Evolutionary conservation across 1,140 invertebrate genomes (phyloP).

Genomic region (Drosophila kurseongensis): DNA sequence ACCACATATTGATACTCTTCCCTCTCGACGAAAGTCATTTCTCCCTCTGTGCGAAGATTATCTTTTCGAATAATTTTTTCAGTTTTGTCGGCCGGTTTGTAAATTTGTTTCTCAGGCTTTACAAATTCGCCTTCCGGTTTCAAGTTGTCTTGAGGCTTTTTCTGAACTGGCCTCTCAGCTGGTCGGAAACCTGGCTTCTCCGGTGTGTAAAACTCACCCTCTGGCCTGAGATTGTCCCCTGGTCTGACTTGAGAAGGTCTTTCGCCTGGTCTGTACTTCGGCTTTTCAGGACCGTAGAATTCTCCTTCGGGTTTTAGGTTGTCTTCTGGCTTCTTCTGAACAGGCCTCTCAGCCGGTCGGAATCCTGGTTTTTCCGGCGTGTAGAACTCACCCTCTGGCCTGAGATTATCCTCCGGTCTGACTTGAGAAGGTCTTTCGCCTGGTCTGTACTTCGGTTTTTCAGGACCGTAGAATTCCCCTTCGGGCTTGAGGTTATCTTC

Average conservation of each 20-base stretch:
- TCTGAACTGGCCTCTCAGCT: too few species aligned
- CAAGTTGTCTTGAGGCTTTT: too few species aligned
- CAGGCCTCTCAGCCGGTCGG: constrained; percentile 84
- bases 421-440: constrained; percentile 80
- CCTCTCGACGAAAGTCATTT: constrained; percentile 86
- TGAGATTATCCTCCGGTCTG: constrained; percentile 86
- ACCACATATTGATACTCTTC: constrained; percentile 85
- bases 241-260: too few species aligned
- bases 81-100: constrained; percentile 84
- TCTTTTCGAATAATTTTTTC: constrained; percentile 86
- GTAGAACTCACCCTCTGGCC: constrained; percentile 87
- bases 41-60: constrained; percentile 87
- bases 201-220: too few species aligned
- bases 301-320: constrained; percentile 87
- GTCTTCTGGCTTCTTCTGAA: constrained; percentile 85
- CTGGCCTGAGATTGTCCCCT: too few species aligned
- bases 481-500: constrained; percentile 88
- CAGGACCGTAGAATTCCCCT: constrained; percentile 84
- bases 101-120: not conserved
- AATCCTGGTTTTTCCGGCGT: constrained; percentile 85
- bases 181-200: too few species aligned
- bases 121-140: too few species aligned
- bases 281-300: constrained; percentile 85
- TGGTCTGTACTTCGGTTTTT: too few species aligned
- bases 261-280: too few species aligned